Conservation (phyloP, 2,888 invertebrate species). For the Epinotia brunnichana region DNA sequence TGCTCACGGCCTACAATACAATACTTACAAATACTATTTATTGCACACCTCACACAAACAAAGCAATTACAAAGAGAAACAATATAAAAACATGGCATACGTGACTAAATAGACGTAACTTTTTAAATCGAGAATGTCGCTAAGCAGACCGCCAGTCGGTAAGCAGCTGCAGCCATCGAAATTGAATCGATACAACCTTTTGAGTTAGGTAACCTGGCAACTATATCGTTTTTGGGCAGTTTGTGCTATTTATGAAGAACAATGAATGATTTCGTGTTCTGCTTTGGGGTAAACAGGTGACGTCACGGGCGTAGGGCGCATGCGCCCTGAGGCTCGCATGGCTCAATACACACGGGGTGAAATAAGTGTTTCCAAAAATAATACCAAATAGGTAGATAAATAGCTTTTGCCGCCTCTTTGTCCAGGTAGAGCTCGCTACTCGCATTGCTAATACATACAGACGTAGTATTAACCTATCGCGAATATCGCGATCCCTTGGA, state of each 20-base stretch:
- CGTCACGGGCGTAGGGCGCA: constrained; percentile 45
- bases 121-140: constrained; percentile 15
- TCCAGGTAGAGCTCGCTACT: background rate
- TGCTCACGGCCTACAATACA: too few relatives aligned
- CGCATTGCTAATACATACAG: too few relatives aligned
- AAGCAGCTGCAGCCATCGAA: constrained; percentile 18
- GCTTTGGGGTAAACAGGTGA: constrained; percentile 45
- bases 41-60: too few relatives aligned
- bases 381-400: background rate
- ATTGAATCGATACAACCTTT: constrained; percentile 5
- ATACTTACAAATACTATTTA: too few relatives aligned
- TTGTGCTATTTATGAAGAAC: constrained; percentile 17
- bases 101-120: background rate
- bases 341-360: constrained; percentile 51
- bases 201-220: constrained; percentile 4
- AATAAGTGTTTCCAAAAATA: background rate
- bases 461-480: too few relatives aligned
- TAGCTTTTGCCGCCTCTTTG: background rate
- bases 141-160: background rate
- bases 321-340: constrained; percentile 37
- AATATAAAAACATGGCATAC: too few relatives aligned
- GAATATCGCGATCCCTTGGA: too few relatives aligned
- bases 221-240: background rate
- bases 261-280: constrained; percentile 29
- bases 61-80: too few relatives aligned